phyloP scores from a whole-genome alignment of 2,113 vertebrate genomes.

The Pontoporia blainvillei region DNA sequence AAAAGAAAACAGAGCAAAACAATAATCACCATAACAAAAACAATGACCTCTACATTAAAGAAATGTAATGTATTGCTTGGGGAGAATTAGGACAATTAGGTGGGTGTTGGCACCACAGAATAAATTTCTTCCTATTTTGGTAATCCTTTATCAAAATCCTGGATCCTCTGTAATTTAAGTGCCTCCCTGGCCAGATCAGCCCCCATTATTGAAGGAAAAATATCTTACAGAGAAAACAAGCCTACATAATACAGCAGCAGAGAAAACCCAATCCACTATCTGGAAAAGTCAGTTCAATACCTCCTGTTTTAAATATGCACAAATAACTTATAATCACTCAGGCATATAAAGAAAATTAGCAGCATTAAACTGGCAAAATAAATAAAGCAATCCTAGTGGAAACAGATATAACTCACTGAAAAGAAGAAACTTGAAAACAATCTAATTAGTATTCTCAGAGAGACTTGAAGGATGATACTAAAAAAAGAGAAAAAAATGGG shows the following conservation, averaged over 20 bases:
- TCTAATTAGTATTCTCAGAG: background rate
- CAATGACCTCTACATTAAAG: background rate
- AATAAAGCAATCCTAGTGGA: background rate
- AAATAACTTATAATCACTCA: background rate
- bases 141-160: background rate
- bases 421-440: background rate
- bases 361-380: background rate
- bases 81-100: background rate
- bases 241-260: background rate
- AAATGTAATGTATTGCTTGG: background rate
- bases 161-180: background rate
- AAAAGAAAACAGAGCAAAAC: background rate
- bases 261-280: background rate
- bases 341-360: background rate
- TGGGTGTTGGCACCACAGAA: background rate
- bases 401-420: background rate
- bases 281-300: background rate
- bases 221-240: background rate
- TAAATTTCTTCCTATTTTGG: background rate
- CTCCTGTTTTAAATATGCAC: background rate
- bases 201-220: background rate
- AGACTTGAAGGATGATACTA: background rate
- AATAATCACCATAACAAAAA: background rate
- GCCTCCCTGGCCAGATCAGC: background rate
- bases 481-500: background rate